Evolutionary conservation across 2,113 vertebrate genomes (phyloP).

Genomic region (Prionailurus viverrinus): DNA sequence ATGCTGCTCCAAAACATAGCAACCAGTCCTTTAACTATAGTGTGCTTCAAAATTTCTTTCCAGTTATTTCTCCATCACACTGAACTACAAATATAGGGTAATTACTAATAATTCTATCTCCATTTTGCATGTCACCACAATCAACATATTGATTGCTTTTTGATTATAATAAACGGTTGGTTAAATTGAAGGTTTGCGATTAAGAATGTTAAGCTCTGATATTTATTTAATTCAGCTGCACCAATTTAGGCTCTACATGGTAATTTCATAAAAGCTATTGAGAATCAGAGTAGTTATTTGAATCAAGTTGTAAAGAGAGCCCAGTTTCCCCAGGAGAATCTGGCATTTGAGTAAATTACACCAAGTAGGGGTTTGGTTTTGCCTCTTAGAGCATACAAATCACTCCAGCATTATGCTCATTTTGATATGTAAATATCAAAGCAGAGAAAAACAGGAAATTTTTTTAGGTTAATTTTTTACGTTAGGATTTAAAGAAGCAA

Average conservation of each 20-base stretch:
- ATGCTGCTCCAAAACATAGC: constrained; percentile 34
- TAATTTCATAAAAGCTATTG: constrained; percentile 83
- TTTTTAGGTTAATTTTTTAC: constrained; percentile 40
- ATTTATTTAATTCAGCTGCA: constrained; percentile 81
- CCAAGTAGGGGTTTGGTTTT: constrained; percentile 64
- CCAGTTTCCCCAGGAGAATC: constrained; percentile 72
- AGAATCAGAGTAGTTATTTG: constrained; percentile 80
- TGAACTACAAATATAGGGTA: constrained; percentile 76
- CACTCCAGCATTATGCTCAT: constrained; percentile 8
- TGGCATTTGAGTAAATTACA: constrained; percentile 73
- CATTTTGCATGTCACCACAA: constrained; percentile 80
- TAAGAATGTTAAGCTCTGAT: constrained; percentile 78
- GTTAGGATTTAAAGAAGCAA: constrained; percentile 44
- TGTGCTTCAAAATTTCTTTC: constrained; percentile 57
- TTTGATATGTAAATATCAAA: constrained; percentile 62
- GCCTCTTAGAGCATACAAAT: constrained; percentile 33
- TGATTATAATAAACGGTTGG: constrained; percentile 83
- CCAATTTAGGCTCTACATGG: constrained; percentile 71
- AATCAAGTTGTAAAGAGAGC: constrained; percentile 77
- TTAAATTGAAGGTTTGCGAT: constrained; percentile 81
- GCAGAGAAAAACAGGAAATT: constrained; percentile 50
- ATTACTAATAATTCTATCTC: constrained; percentile 80
- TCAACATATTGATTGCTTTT: constrained; percentile 85
- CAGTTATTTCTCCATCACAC: constrained; percentile 62
- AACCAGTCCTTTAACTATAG: constrained; percentile 28